Conservation (phyloP, 2,888 invertebrate species). For the Lasius fuliginosus region DNA sequence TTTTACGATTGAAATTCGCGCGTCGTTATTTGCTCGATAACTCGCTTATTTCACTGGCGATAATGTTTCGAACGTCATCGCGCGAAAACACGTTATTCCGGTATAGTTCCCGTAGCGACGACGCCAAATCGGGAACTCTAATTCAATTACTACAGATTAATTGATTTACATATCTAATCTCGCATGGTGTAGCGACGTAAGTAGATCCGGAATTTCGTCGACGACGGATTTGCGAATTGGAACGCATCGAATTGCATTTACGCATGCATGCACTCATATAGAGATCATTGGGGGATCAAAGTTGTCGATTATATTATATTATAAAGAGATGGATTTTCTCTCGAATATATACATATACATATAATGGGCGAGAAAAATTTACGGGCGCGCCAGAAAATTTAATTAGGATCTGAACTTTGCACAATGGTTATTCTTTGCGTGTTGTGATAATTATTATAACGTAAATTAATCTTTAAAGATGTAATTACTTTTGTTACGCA, state of each 20-base stretch:
- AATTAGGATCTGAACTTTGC: slow-evolving; percentile 45
- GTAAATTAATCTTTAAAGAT: slow-evolving; percentile 35
- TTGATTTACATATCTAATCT: slow-evolving; percentile 68
- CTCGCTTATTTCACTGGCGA: background rate
- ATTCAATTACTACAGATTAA: slow-evolving; percentile 63
- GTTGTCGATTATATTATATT: slow-evolving; percentile 14
- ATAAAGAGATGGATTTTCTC: background rate
- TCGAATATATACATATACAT: background rate
- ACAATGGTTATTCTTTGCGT: slow-evolving; percentile 24
- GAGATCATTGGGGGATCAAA: slow-evolving; percentile 22
- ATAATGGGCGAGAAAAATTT: background rate
- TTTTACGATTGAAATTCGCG: background rate
- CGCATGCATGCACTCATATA: slow-evolving; percentile 22
- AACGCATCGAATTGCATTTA: slow-evolving; percentile 57
- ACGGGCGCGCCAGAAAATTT: slow-evolving; percentile 19
- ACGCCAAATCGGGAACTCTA: slow-evolving; percentile 59
- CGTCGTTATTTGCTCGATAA: slow-evolving; percentile 14
- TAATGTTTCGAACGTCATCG: background rate
- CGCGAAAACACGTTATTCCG: slow-evolving; percentile 39
- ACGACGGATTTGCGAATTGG: slow-evolving; percentile 55
- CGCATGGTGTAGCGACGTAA: slow-evolving; percentile 64
- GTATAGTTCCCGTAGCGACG: slow-evolving; percentile 42
- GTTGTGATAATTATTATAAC: slow-evolving; percentile 31
- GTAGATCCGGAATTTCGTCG: slow-evolving; percentile 67
- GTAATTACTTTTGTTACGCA: slow-evolving; percentile 50